A percentile compares a stretch with the other conserved stretches of the same genome.
Conservation (phyloP, 2,113 vertebrate species). For the Hystrix brachyura region DNA sequence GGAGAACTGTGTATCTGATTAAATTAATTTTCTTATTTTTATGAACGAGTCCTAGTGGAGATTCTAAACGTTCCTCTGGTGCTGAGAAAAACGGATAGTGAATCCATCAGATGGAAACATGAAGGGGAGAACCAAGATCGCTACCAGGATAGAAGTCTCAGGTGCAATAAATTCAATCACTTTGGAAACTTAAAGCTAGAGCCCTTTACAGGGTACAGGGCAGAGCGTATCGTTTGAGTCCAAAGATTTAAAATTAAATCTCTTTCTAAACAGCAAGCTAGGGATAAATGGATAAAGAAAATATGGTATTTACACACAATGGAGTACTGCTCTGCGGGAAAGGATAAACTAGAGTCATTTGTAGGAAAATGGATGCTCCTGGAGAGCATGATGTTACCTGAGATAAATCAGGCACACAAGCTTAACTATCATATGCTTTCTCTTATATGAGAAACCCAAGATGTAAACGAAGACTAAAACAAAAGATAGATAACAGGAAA, state of each 20-base stretch:
- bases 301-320: not conserved
- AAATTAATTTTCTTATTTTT: slow-evolving; percentile 46
- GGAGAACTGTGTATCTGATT: not conserved
- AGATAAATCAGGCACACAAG: not conserved
- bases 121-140: not conserved
- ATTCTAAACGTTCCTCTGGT: not conserved
- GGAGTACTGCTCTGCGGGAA: not conserved
- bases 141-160: not conserved
- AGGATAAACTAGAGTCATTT: not conserved
- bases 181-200: not conserved
- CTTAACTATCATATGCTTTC: not conserved
- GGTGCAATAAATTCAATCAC: not conserved
- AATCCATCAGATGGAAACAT: not conserved
- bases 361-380: not conserved
- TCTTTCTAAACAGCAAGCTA: not conserved
- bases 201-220: not conserved
- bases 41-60: not conserved
- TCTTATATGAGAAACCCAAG: not conserved
- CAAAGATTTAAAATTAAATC: slow-evolving; percentile 25
- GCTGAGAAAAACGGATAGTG: slow-evolving; percentile 32
- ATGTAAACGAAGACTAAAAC: not conserved
- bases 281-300: not conserved
- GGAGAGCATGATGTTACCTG: not conserved
- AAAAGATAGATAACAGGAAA: not conserved
- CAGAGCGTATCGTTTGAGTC: not conserved